Conservation (phyloP, 2,113 vertebrate genomes). For the Garra rufa region DNA sequence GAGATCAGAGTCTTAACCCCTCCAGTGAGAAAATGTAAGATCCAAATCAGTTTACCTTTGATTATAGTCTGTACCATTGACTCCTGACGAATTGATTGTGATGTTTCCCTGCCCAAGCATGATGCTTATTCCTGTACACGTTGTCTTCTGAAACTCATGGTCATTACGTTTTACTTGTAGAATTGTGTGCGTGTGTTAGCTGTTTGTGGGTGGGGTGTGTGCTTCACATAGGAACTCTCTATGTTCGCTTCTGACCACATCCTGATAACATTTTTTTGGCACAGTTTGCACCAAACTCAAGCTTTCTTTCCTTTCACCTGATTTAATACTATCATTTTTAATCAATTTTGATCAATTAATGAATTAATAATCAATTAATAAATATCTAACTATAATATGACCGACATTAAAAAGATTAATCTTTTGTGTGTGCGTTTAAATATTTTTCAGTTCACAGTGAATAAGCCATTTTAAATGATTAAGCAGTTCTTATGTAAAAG, state of each 20-base stretch:
- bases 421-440: background rate
- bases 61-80: background rate
- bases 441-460: background rate
- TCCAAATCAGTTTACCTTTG: conserved; percentile 22
- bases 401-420: background rate
- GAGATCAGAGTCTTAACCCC: background rate
- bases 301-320: background rate
- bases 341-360: background rate
- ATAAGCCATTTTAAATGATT: background rate
- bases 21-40: background rate
- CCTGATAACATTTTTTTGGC: conserved; percentile 7
- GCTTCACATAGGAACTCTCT: background rate
- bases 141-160: background rate
- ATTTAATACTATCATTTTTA: background rate
- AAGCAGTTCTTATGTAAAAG: no score
- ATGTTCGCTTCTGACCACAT: conserved; percentile 44
- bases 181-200: background rate
- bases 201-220: background rate
- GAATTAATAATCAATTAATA: background rate
- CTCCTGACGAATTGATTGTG: background rate
- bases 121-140: background rate
- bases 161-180: background rate
- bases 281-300: conserved; percentile 1
- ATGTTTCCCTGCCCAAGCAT: background rate
- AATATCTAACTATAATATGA: background rate